Evolutionary conservation across 2,888 invertebrate genomes (phyloP).

Genomic region (Melinaea marsaeus): DNA sequence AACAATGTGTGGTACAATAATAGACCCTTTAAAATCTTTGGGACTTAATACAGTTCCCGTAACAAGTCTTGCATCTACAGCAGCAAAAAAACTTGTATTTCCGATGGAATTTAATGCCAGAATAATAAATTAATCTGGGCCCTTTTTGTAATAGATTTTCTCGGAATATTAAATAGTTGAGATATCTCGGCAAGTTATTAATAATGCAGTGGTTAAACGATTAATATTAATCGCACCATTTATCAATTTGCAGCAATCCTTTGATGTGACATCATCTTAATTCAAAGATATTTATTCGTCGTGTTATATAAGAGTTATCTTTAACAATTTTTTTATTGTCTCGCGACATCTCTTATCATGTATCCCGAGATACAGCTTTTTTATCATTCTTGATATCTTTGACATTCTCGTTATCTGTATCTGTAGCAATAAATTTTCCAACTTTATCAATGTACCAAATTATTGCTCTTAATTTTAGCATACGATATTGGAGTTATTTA

Average conservation of each 20-base stretch:
- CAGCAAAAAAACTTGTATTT: no score
- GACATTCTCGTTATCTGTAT: background rate
- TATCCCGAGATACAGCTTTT: constrained; percentile 12
- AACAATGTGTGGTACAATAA: no score
- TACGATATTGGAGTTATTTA: constrained; percentile 36
- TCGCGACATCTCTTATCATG: constrained; percentile 11
- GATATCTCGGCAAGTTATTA: constrained; percentile 12
- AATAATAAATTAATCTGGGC: no score
- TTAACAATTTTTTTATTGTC: constrained; percentile 25
- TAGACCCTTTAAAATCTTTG: no score
- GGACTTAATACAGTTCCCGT: no score
- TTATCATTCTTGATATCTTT: constrained; percentile 12
- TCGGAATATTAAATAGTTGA: constrained; percentile 19
- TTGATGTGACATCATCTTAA: constrained; percentile 46
- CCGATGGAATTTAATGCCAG: no score
- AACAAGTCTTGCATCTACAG: no score
- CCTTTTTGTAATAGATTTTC: constrained; percentile 10
- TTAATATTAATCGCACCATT: constrained; percentile 42
- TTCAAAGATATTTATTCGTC: constrained; percentile 14
- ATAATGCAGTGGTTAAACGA: constrained; percentile 40
- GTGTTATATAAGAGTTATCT: constrained; percentile 25
- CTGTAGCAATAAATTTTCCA: background rate
- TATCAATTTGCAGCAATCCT: constrained; percentile 46
- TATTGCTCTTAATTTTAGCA: constrained; percentile 10
- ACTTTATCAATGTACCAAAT: no score